Percentiles rank a stretch among this genome's conserved stretches.
These are phyloP conservation scores for Zele albiditarsus DNA, from an alignment of 2,888 invertebrate genomes.

Conservation along the genomic window DNA sequence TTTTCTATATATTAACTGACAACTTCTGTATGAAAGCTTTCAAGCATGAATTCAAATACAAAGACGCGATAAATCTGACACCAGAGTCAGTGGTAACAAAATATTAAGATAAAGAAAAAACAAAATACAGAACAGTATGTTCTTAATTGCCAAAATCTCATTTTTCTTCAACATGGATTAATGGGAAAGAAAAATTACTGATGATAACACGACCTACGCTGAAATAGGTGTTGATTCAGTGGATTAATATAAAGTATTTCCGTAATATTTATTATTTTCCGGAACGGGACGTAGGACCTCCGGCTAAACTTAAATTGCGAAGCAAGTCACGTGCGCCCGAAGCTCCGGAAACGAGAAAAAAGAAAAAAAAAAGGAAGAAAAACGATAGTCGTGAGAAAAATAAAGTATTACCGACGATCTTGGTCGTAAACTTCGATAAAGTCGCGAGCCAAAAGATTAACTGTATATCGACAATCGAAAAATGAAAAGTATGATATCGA, in stretches of 20 bases:
- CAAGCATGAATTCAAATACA: slow-evolving; percentile 22
- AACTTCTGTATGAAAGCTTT: slow-evolving; percentile 26
- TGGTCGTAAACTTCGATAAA: slow-evolving; percentile 49
- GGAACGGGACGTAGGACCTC: slow-evolving; percentile 20
- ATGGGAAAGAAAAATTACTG: background rate
- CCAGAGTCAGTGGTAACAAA: background rate
- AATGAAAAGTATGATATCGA: slow-evolving; percentile 25
- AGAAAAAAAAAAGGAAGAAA: slow-evolving; percentile 16
- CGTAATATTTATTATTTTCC: slow-evolving; percentile 49
- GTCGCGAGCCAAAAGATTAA: slow-evolving; percentile 52
- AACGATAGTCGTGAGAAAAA: slow-evolving; percentile 22
- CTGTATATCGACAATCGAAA: slow-evolving; percentile 30
- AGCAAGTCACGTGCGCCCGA: slow-evolving; percentile 46
- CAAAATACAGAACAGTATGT: background rate
- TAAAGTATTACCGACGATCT: slow-evolving; percentile 47
- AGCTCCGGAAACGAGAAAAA: slow-evolving; percentile 20
- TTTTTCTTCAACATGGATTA: background rate
- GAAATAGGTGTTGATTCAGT: slow-evolving; percentile 15
- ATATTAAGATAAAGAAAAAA: background rate
- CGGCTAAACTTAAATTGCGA: slow-evolving; percentile 39
- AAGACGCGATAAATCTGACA: slow-evolving; percentile 17
- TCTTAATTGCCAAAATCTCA: background rate
- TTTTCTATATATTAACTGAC: slow-evolving; percentile 8
- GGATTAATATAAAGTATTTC: slow-evolving; percentile 23
- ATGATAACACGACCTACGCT: background rate